phyloP scores from a whole-genome alignment of 2,113 vertebrate genomes.

The Maccullochella peelii region DNA sequence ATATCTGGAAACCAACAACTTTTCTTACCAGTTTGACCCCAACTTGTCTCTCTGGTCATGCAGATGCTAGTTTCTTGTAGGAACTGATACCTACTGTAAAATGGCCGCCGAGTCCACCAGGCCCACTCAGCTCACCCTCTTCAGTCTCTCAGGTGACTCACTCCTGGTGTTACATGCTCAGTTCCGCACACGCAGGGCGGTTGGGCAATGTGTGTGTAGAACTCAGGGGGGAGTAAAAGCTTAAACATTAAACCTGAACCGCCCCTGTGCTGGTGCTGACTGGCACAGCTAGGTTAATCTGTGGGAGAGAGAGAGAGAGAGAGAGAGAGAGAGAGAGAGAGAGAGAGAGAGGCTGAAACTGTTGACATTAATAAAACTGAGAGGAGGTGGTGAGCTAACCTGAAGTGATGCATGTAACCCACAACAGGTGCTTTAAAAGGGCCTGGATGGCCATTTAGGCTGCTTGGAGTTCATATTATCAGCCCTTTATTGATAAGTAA shows the following conservation, averaged over 20 bases:
- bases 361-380: slow-evolving; percentile 36
- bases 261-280: slow-evolving; percentile 51
- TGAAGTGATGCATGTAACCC: not conserved
- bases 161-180: slow-evolving; percentile 25
- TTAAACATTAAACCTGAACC: slow-evolving; percentile 82
- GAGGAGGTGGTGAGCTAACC: slow-evolving; percentile 15
- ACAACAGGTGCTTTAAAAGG: slow-evolving; percentile 11
- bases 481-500: not conserved
- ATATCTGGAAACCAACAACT: not conserved
- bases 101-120: slow-evolving; percentile 53
- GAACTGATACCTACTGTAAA: slow-evolving; percentile 42
- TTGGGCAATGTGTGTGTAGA: slow-evolving; percentile 46
- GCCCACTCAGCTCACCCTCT: slow-evolving; percentile 47
- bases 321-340: not conserved
- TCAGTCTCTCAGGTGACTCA: slow-evolving; percentile 68
- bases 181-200: slow-evolving; percentile 13
- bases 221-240: slow-evolving; percentile 54
- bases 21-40: slow-evolving; percentile 38
- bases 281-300: slow-evolving; percentile 63
- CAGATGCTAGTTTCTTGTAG: not conserved
- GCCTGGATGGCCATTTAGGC: not conserved
- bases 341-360: not conserved
- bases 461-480: not conserved
- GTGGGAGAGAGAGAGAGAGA: slow-evolving; percentile 20
- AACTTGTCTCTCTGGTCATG: not conserved